phyloP scores from a whole-genome alignment of 2,113 vertebrate species.

The Zosterops japonicus region DNA sequence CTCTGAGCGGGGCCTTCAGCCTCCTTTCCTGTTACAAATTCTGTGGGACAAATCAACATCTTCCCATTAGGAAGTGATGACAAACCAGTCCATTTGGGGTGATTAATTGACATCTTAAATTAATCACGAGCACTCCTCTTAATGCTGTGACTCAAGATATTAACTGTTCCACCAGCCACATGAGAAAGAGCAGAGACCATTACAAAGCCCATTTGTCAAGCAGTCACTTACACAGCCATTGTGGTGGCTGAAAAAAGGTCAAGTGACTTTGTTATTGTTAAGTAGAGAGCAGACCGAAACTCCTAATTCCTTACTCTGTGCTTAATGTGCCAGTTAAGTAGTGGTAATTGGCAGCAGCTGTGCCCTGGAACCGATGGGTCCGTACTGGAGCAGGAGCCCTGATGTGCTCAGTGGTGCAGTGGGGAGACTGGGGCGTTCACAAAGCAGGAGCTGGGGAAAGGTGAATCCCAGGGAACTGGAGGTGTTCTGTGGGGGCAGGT shows the following conservation, averaged over 20 bases:
- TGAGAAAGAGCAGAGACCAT: conserved; percentile 72
- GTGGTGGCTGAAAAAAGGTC: conserved; percentile 66
- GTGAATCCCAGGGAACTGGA: neutral
- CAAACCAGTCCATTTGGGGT: conserved; percentile 63
- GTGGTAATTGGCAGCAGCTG: conserved; percentile 76
- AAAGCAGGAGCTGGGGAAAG: neutral
- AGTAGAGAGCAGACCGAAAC: conserved; percentile 62
- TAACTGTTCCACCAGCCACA: conserved; percentile 65
- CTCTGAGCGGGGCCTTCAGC: neutral
- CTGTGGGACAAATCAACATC: conserved; percentile 54
- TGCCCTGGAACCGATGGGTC: conserved; percentile 61
- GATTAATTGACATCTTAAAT: conserved; percentile 69
- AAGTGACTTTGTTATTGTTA: conserved; percentile 71
- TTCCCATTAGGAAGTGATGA: conserved; percentile 67
- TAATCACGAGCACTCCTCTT: conserved; percentile 45
- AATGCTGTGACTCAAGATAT: conserved; percentile 61
- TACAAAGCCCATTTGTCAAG: conserved; percentile 69
- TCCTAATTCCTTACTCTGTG: conserved; percentile 68
- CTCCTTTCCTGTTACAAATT: neutral
- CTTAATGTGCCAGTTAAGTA: conserved; percentile 76
- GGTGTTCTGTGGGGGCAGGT: conserved; percentile 43
- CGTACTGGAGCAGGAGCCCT: conserved; percentile 27
- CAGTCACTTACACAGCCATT: conserved; percentile 66
- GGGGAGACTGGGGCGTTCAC: neutral
- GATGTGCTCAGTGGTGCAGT: conserved; percentile 47